Conservation (phyloP, 2,888 invertebrate species). For the Entomobrya proxima region DNA sequence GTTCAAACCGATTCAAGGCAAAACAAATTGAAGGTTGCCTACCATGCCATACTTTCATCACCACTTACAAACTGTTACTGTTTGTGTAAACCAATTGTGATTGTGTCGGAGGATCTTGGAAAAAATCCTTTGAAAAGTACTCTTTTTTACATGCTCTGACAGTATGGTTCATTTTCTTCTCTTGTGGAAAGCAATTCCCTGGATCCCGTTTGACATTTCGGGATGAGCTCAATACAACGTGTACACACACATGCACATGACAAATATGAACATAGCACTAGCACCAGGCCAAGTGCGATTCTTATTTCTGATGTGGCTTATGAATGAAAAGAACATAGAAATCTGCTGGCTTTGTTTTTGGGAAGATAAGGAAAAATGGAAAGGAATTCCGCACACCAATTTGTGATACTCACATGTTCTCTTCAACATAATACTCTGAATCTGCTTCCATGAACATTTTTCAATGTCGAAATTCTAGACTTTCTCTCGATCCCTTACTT, state of each 20-base stretch:
- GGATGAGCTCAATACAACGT: conserved; percentile 20
- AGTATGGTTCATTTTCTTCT: conserved; percentile 15
- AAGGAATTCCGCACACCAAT: background rate
- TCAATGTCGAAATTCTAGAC: conserved; percentile 24
- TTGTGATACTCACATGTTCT: background rate
- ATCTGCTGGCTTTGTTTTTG: background rate
- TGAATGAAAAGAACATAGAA: background rate
- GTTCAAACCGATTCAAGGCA: background rate
- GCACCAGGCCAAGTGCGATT: background rate
- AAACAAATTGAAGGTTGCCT: conserved; percentile 18
- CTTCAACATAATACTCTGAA: background rate
- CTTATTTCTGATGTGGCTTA: background rate
- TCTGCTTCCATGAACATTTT: conserved; percentile 14
- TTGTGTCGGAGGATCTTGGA: background rate
- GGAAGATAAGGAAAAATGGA: conserved; percentile 6
- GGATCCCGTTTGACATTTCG: conserved; percentile 47
- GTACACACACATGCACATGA: conserved; percentile 24
- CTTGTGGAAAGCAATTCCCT: conserved; percentile 32
- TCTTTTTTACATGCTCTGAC: background rate
- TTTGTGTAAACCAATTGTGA: conserved; percentile 23
- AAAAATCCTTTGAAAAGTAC: conserved; percentile 21
- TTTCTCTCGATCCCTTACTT: no score
- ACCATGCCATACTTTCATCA: background rate
- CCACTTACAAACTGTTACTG: background rate
- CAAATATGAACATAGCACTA: conserved; percentile 17